Evolutionary conservation across 2,113 vertebrate genomes (phyloP), one percentile per base, ranked within the genome.

Genomic region (Furnarius figulus): DNA sequence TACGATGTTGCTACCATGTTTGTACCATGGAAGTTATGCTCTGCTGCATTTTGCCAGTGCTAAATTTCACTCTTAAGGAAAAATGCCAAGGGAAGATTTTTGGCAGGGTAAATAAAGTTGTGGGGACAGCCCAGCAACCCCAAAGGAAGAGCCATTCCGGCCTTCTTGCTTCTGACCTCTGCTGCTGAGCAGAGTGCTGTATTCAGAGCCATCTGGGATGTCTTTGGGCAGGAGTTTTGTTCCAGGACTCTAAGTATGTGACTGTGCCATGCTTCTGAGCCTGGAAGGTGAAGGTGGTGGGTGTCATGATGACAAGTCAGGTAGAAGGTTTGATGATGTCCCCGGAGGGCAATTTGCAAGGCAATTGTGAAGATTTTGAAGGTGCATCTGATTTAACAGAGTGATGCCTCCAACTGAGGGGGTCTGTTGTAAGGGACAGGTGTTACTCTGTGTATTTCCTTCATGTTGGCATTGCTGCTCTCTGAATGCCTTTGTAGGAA

Each of bases 251-350:
- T 9, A 8, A 18, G 17, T 8, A 23, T 10, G 9, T 50, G 39
- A 46, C 20, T 0, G 0, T 63, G 30, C 20, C 21, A 3, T 52
- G 62, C 12, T 56, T 63, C 67, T 50, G 71, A 83, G 81, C 19
- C 50, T 15, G 31, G 6, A 8, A 1, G 8, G 1, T 40, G 55
- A 85, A 44, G 37, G 2, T 53, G 73, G 8, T 40, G 28, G 53
- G 49, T n/a, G 8, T 14, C 1, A 0, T 33, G 33, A 33, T 30
- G n/a, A 46, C 28, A 87, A 2, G 17, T 40, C 3, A 1, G n/a
- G 27, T 10, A 42, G 56, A 33, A 63, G 35, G 31, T 9, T 33
- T 10, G 28, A 8, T 42, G 11, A 8, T 74, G 14, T 71, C 11
- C 27, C 27, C 46, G 27, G 25, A 70, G 65, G 30, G 33, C 30